These are phyloP conservation scores for Helarctos malayanus DNA, from an alignment of 2,797 vertebrate genomes.

Conservation along the genomic window DNA sequence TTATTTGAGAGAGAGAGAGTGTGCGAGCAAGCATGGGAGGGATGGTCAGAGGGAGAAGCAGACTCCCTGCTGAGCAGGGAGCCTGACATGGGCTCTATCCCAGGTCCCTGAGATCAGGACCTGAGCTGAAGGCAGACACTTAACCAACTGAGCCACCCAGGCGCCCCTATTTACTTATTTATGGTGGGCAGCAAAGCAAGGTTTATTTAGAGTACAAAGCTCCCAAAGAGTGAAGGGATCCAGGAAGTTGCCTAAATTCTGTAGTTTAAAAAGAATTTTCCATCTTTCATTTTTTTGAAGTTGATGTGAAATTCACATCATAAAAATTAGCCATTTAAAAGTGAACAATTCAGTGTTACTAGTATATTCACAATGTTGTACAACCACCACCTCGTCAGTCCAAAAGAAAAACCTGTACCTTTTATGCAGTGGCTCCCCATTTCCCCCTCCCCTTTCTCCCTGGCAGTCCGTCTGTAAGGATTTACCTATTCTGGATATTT, in stretches of 20 bases:
- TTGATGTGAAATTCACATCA: background rate
- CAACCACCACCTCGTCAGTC: background rate
- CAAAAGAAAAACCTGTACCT: background rate
- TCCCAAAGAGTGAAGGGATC: too few relatives aligned
- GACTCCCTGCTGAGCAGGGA: too few relatives aligned
- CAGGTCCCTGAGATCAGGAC: too few relatives aligned
- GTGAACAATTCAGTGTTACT: background rate
- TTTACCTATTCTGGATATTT: slow-evolving; percentile 32
- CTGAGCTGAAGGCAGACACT: too few relatives aligned
- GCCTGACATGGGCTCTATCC: too few relatives aligned
- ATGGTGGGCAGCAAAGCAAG: too few relatives aligned
- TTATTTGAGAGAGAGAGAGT: too few relatives aligned
- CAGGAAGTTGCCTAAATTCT: background rate
- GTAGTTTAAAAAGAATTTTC: background rate
- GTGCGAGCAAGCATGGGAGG: too few relatives aligned
- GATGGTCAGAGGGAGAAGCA: too few relatives aligned
- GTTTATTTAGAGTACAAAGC: too few relatives aligned
- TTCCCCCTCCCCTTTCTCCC: background rate
- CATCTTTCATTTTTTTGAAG: background rate
- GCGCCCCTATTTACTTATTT: too few relatives aligned
- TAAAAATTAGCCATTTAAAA: background rate
- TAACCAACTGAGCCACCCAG: too few relatives aligned
- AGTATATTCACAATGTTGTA: background rate
- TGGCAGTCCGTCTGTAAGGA: background rate
- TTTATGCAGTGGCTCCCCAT: background rate